Evolutionary conservation across 2,113 vertebrate species (phyloP), one percentile per base, ranked within the genome.

Genomic region (Irena cyanogastra): DNA sequence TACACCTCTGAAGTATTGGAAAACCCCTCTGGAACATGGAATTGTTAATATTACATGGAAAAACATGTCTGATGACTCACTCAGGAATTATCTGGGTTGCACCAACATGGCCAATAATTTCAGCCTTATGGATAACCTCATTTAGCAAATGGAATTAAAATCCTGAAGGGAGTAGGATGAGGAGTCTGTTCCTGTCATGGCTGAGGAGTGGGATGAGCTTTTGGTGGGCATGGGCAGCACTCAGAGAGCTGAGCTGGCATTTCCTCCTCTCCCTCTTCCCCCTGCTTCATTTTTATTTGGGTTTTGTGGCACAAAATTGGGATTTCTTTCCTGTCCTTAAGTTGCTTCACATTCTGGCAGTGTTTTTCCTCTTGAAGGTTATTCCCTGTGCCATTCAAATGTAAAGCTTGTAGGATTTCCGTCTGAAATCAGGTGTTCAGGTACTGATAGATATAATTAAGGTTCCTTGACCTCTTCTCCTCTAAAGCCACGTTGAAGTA

Each of bases 41-140:
- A 16, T 16, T n/a, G 5, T 71, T 53, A 39, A 6, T 63, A 7
- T 35, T 17, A 3, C 16, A 24, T 5, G 30, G 41, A 13, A 71
- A 49, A 28, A 4, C 0, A 0, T 3, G 1, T 53, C 69, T 56
- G 47, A 7, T 41, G 35, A 26, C n/a, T 66, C 27, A 20, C 8
- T 3, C 14, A 12, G 42, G 33, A 28, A 7, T 76, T 41, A 5
- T 33, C 44, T 68, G 47, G 5, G 15, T 76, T 28, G 17, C 50
- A 19, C 33, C 59, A 27, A 10, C 0, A 0, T 14, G 49, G 61
- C 53, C 7, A 14, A 13, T 9, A 8, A 23, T 50, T 88, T 44
- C 53, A 72, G 23, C 35, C 33, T 37, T 50, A 16, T 28, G 49
- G 39, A 7, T 68, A 63, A 71, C 31, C 76, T 18, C 2, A 5